Evolutionary conservation across 2,113 vertebrate genomes (phyloP), one percentile per base, ranked within the genome.

Genomic region (Anoura caudifer): DNA sequence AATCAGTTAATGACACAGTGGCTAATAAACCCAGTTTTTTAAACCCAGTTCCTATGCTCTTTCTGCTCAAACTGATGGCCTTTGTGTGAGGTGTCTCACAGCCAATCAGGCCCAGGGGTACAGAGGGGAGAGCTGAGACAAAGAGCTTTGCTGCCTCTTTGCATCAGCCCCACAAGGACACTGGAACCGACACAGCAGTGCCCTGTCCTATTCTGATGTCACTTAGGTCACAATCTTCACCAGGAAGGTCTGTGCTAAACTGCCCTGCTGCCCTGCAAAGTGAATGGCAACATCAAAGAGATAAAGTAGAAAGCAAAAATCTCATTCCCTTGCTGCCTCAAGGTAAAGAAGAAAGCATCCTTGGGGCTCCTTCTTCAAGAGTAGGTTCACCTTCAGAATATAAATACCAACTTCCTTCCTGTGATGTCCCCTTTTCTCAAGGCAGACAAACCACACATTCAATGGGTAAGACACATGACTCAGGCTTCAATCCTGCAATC

Each of bases 401-500:
- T 63, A 91, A 96, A 91, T 86, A 77, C 65, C 87, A 95, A 52
- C 52, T 63, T 92, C 38, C 86, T 38, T 91, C 81, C 38, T 4
- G 0, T 13, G 83, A 41, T 0, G 0, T 47, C 77, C 56, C 59
- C 77, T 63, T 12, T 31, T 91, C 77, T 92, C 7, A 0, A 67
- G 85, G 69, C 72, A 54, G 67, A 76, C 73, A 67, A 77, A 70
- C 59, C 13, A 31, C 85, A 91, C 0, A 0, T 61, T 93, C 63
- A 43, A 0, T 54, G 72, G 67, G 28, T 61, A 52, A 87, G 69
- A 87, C 87, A 73, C 38, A 10, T 45, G 91, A 75, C 38, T 95
- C 36, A 10, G 81, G 15, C 89, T 87, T 95, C 82, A 87, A 1
- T 96, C 65, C 85, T 96, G 96, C 81, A 80, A 89, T 91, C 94